Percentiles rank a stretch among this genome's conserved stretches.
phyloP scores from a whole-genome alignment of 2,888 invertebrate species.

The Rhagium mordax region DNA sequence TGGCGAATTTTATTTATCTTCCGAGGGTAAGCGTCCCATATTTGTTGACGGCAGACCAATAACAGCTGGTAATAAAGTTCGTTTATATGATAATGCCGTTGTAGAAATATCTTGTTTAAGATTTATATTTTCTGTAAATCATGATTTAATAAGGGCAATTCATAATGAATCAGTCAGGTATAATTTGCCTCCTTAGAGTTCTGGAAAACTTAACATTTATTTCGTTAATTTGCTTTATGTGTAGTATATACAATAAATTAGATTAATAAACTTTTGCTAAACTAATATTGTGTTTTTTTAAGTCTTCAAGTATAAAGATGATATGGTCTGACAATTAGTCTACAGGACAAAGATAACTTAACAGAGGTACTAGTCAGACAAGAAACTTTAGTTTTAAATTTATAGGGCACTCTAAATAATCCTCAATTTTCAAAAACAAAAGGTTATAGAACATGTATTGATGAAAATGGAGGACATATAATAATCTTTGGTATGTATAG shows the following conservation, averaged over 20 bases:
- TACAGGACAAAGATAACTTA: no score
- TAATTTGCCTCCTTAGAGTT: constrained; percentile 73
- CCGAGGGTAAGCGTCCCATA: constrained; percentile 95
- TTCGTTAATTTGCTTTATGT: background rate
- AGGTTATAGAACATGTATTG: no score
- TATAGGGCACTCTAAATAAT: no score
- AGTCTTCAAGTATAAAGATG: no score
- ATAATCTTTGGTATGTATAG: no score
- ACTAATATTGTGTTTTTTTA: no score
- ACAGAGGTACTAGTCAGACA: no score
- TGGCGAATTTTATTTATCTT: constrained; percentile 95
- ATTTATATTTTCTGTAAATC: constrained; percentile 94
- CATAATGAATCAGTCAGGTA: constrained; percentile 90
- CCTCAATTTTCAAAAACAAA: no score
- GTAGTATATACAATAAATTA: background rate
- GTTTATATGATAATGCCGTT: constrained; percentile 93
- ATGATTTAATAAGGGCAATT: constrained; percentile 91
- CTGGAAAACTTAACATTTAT: background rate
- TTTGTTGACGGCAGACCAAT: constrained; percentile 95
- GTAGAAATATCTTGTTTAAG: constrained; percentile 95
- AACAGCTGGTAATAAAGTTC: constrained; percentile 89
- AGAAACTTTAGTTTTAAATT: no score
- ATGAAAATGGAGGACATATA: no score
- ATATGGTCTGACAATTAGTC: no score
- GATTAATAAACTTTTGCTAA: background rate